These are phyloP conservation scores for Tachyglossus aculeatus DNA, from an alignment of 2,797 vertebrate species.

Conservation along the genomic window DNA sequence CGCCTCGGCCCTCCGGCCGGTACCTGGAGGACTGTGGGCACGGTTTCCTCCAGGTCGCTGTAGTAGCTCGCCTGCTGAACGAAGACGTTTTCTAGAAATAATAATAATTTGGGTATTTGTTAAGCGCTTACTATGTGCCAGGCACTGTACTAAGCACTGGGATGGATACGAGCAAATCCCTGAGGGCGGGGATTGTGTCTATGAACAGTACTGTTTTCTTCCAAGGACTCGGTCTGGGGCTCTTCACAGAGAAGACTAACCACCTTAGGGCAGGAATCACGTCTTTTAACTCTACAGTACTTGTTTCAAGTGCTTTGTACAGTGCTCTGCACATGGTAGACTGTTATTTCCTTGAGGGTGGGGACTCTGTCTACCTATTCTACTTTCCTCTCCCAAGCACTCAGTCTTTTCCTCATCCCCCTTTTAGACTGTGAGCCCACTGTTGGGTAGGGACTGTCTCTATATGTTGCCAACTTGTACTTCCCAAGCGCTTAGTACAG, in stretches of 20 bases:
- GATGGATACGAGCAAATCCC: no score
- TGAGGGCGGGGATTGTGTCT: rapidly evolving
- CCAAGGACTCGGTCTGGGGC: no score
- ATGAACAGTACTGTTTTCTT: not conserved
- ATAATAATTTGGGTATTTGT: constrained; percentile 15
- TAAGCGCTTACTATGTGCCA: no score
- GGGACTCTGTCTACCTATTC: not conserved
- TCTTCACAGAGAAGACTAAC: not conserved
- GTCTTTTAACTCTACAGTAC: not conserved
- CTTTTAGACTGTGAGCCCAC: no score
- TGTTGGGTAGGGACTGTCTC: no score
- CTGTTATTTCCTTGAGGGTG: no score
- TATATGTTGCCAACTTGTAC: no score
- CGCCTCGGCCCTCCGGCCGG: not conserved
- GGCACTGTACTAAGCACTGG: no score
- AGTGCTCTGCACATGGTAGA: no score
- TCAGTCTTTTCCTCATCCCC: no score
- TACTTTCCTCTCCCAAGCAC: no score
- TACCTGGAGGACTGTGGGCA: constrained; percentile 92
- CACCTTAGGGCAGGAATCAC: rapidly evolving
- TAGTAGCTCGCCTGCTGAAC: constrained; percentile 92
- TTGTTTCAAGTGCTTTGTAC: not conserved
- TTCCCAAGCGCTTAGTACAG: not conserved
- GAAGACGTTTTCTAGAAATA: constrained; percentile 89
- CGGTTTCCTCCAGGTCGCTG: constrained; percentile 85